phyloP scores from a whole-genome alignment of 2,888 invertebrate genomes.

The Flexamia atlantica region DNA sequence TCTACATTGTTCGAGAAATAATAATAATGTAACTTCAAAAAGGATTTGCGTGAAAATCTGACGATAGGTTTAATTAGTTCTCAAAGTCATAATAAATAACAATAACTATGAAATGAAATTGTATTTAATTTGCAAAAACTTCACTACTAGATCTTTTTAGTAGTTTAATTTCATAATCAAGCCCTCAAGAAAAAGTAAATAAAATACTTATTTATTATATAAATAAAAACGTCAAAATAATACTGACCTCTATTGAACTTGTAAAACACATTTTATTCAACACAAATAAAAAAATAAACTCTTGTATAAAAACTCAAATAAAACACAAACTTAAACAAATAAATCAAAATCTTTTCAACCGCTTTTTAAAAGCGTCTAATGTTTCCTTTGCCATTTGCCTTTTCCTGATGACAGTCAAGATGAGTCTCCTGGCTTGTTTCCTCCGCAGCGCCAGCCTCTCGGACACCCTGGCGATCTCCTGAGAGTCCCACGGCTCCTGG shows the following conservation, averaged over 20 bases:
- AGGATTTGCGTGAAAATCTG: too few relatives aligned
- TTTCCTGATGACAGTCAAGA: constrained; percentile 44
- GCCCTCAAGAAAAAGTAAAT: too few relatives aligned
- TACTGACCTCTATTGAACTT: neutral
- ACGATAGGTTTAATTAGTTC: too few relatives aligned
- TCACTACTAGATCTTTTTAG: too few relatives aligned
- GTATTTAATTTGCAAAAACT: too few relatives aligned
- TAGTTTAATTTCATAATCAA: too few relatives aligned
- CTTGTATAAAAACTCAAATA: neutral
- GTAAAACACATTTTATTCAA: neutral
- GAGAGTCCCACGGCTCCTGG: constrained; percentile 7
- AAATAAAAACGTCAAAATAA: too few relatives aligned
- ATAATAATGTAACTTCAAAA: too few relatives aligned
- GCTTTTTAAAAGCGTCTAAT: constrained; percentile 39
- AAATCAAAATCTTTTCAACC: constrained; percentile 29
- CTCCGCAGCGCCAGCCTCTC: constrained; percentile 16
- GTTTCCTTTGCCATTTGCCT: constrained; percentile 39
- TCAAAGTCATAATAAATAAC: too few relatives aligned
- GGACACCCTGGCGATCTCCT: neutral
- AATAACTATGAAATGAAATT: too few relatives aligned
- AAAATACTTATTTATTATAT: too few relatives aligned
- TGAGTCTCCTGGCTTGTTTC: constrained; percentile 44
- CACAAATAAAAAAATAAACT: neutral
- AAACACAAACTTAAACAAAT: constrained; percentile 2
- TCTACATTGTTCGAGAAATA: too few relatives aligned